Evolutionary conservation across 2,888 invertebrate genomes (phyloP), one percentile per base, ranked within the genome.

Genomic region (Hyposoter didymator): DNA sequence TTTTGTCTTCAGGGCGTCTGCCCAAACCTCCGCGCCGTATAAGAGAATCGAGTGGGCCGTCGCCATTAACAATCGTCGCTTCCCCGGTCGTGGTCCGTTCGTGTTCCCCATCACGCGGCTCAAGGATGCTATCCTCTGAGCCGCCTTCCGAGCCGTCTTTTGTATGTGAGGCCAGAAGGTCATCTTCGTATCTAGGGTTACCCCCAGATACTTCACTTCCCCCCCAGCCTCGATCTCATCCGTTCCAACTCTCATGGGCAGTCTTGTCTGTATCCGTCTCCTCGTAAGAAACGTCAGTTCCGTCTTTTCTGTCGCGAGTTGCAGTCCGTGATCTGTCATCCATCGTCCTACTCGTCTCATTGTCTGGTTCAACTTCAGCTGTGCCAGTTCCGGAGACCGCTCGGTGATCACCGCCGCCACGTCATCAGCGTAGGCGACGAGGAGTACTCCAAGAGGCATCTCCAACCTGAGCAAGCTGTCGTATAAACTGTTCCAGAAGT

Each of bases 31-130:
- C 35, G 64, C 64, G 32, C 64, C 35, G 64, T 64, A 64, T 6
- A 35, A 39, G 35, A 64, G 64, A 35, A 64, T 64, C 64, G 64
- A 64, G 64, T 64, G 64, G 17, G 64, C n/a, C 17, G 64, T 64
- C 64, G 64, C 28, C 64, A 64, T 64, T 7, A 64, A 17, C 17
- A 64, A 32, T 64, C 64, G 14, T 10, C 47, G 47, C 14, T 4
- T 35, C 35, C 10, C 8, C 0, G 66, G 19, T 67, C 43, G 32
- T n/a, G 69, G 69, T 22, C 43, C 69, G 14, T 22, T 39, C 12
- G 43, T 69, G 22, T 69, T 69, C 7, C 14, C 69, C 47, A 67
- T 67, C 8, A 67, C 45, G 19, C 43, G 39, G 10, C n/a, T 67
- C 0, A 67, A 43, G 8, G 35, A n/a, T 17, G n/a, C n/a, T 17